Conservation (phyloP, 2,888 invertebrate species). For the Nomada ferruginata region DNA sequence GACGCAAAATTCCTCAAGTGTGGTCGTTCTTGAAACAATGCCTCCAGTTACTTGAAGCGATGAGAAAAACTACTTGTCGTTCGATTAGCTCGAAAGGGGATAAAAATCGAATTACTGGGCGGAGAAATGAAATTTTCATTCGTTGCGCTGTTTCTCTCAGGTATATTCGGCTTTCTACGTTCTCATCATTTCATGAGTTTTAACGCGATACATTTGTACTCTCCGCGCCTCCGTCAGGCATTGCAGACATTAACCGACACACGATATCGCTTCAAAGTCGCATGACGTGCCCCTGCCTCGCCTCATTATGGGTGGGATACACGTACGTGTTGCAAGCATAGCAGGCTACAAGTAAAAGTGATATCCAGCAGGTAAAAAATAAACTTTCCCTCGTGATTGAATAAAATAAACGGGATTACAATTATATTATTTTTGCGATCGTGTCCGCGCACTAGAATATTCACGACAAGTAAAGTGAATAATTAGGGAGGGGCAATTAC, state of each 20-base stretch:
- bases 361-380: too few species aligned
- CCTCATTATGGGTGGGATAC: slow-evolving; percentile 45
- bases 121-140: slow-evolving; percentile 41
- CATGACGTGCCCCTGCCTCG: slow-evolving; percentile 10
- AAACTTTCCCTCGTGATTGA: too few species aligned
- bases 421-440: neutral
- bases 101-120: slow-evolving; percentile 29
- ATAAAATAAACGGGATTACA: neutral
- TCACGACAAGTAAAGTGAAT: slow-evolving; percentile 24
- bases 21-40: neutral
- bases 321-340: neutral
- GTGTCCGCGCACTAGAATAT: neutral
- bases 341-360: neutral
- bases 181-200: slow-evolving; percentile 71
- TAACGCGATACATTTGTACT: slow-evolving; percentile 70
- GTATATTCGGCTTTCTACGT: slow-evolving; percentile 74
- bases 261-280: slow-evolving; percentile 68
- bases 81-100: slow-evolving; percentile 39
- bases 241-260: slow-evolving; percentile 55
- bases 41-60: slow-evolving; percentile 36
- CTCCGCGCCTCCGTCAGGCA: slow-evolving; percentile 22
- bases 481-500: slow-evolving; percentile 62
- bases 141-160: slow-evolving; percentile 47
- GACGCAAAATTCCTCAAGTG: too few species aligned
- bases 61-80: slow-evolving; percentile 25